A percentile compares a stretch with the other conserved stretches of the same genome.
phyloP scores from a whole-genome alignment of 2,888 invertebrate genomes.

The Zele albiditarsus region DNA sequence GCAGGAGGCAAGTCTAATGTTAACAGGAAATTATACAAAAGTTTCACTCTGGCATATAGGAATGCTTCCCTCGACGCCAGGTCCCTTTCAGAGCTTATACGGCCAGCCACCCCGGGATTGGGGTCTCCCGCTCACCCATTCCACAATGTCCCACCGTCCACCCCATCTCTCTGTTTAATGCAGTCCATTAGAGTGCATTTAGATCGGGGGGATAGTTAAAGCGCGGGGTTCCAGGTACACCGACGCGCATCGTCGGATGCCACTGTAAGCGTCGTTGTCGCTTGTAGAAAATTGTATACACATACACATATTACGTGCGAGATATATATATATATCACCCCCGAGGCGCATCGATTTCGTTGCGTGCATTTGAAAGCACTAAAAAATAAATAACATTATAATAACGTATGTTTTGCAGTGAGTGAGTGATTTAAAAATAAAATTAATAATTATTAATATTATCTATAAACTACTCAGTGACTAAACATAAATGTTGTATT shows the following conservation, averaged over 20 bases:
- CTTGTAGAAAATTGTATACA: conserved; percentile 62
- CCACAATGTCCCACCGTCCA: conserved; percentile 38
- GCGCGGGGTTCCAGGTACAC: conserved; percentile 57
- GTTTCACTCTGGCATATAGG: conserved; percentile 33
- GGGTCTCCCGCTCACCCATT: conserved; percentile 49
- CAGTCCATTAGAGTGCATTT: conserved; percentile 74
- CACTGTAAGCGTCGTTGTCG: conserved; percentile 41
- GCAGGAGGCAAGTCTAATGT: conserved; percentile 28
- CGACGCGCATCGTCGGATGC: conserved; percentile 1
- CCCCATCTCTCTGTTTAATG: conserved; percentile 69
- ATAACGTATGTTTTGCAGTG: not conserved
- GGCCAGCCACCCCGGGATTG: conserved; percentile 24
- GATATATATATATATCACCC: conserved; percentile 33
- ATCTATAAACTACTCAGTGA: too few species aligned
- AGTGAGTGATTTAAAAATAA: not conserved
- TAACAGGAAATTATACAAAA: conserved; percentile 42
- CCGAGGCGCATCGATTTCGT: not conserved
- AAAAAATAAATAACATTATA: conserved; percentile 3
- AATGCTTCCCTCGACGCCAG: conserved; percentile 30
- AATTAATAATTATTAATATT: too few species aligned
- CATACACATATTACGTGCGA: not conserved
- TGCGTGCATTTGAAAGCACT: conserved; percentile 33
- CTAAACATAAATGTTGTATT: too few species aligned
- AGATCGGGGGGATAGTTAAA: conserved; percentile 72
- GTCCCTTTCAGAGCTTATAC: conserved; percentile 29